These are phyloP conservation scores for Pagrus major DNA, from an alignment of 2,113 vertebrate species.

Conservation along the genomic window DNA sequence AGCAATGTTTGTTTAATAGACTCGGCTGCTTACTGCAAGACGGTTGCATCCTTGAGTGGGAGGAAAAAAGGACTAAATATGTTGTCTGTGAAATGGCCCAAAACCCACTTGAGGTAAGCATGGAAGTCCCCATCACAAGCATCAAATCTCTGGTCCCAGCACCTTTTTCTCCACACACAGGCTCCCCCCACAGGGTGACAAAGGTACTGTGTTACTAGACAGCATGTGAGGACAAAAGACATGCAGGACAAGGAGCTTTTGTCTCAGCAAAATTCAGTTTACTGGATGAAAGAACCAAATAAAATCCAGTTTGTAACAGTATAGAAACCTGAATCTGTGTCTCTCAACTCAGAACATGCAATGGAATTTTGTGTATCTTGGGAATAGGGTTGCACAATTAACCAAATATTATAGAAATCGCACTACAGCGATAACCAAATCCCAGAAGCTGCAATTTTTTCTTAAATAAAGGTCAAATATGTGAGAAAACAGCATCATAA, in stretches of 20 bases:
- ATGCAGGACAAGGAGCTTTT: neutral
- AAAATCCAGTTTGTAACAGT: neutral
- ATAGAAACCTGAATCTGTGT: neutral
- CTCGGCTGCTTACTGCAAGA: slow-evolving; percentile 69
- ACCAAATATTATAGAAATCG: too few relatives aligned
- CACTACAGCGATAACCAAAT: too few relatives aligned
- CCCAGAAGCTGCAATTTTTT: too few relatives aligned
- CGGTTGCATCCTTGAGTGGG: slow-evolving; percentile 77
- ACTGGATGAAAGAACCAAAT: neutral
- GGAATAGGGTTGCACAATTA: too few relatives aligned
- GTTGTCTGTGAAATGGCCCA: slow-evolving; percentile 78
- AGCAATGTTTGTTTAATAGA: slow-evolving; percentile 81
- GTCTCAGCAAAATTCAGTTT: neutral
- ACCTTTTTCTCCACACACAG: slow-evolving; percentile 71
- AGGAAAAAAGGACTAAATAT: slow-evolving; percentile 76
- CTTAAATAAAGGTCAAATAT: too few relatives aligned
- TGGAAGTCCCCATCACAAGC: slow-evolving; percentile 80
- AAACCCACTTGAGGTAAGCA: slow-evolving; percentile 78
- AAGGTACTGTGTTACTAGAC: slow-evolving; percentile 62
- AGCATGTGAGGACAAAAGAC: slow-evolving; percentile 55
- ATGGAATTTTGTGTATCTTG: neutral
- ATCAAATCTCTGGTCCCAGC: slow-evolving; percentile 60
- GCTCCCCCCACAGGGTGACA: slow-evolving; percentile 81
- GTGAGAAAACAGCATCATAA: too few relatives aligned
- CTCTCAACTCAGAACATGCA: neutral